Base-by-base conservation (phyloP, 1,140 invertebrate species). In the Trinorchestia longiramus region DNA sequence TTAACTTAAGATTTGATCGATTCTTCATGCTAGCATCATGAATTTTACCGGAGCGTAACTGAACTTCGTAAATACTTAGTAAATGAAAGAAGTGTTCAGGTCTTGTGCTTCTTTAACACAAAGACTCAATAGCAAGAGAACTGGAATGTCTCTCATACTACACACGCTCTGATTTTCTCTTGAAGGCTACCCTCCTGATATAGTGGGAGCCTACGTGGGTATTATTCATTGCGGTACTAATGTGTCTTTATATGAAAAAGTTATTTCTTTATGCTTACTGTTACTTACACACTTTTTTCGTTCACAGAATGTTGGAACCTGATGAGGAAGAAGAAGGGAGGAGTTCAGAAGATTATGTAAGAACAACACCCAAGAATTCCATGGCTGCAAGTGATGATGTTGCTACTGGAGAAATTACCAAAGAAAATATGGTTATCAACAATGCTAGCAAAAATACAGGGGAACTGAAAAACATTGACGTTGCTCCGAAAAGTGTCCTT, bases 251-350 rank as follows among this genome's bases (percentile, higher is more conserved):
- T 90, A 42, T 43, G n/a, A 90, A 90, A 11, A 43, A 42, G 4
- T 42, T 90, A 19, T 90, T 28, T 17, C 4, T 42, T 90, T 4
- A 90, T 15, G 0, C 36, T 87, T 87, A 8, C 36, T 42, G 88
- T 43, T 42, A 90, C 88, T 90, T 17, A 90, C 43, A 36, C 28
- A 17, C 88, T 42, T 90, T 15, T 94, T n/a, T 45, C 47, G 92
- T 47, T 94, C 44, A 44, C 92, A 94, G 92, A 47, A 94, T 94
- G 92, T n/a, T 45, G 92, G 92, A 94, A 40, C 92, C 92, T 11
- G 92, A 45, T 17, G 43, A 45, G 4, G 92, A 45, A 23, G 43
- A 45, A 11, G 92, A 45, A 47, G 43, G 43, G 8, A 43, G 92
- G 19, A 94, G 36, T 94, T 94, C 92, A 0, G 92, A 94, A 47